Base-by-base conservation (phyloP, 2,888 invertebrate species). In the Athrips mouffetella region DNA sequence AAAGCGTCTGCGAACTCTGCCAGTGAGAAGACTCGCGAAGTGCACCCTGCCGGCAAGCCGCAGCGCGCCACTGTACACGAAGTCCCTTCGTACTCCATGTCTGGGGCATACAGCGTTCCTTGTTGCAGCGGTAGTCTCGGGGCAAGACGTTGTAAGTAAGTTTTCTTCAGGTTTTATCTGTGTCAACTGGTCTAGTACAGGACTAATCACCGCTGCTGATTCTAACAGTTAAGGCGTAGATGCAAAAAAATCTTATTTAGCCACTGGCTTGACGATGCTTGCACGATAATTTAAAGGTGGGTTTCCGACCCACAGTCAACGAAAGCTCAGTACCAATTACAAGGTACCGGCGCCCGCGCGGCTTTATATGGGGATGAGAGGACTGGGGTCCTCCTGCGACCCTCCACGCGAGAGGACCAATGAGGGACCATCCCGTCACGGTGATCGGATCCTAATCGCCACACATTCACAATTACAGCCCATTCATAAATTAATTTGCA, bases 1-100 rank as follows among this genome's bases (percentile, higher is more conserved):
- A 70, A 55, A 63, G 79, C 65, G 65, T 49, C 60, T n/a, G 58
- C 55, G 51, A 81, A 60, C 1, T 71, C 68, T 6, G 49, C 58
- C 6, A 66, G 55, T 15, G 58, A 44, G 60, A 80, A 77, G 48
- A 60, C 35, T 29, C 63, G 59, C 51, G 82, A 75, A 29, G 53
- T 50, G 13, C 66, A 58, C 11, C 81, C 82, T 46, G 68, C 62
- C 30, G 68, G 48, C 52, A 81, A 56, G 3, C 76, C 79, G 56
- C 80, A 72, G 44, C 69, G 65, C 47, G 76, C 67, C 62, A 73
- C 16, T 5, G 35, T 10, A 8, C 35, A 1, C 10, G 35, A 35
- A 5, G 13, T 10, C 35, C 13, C 6, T 10, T 35, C 15, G 2
- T 16, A 10, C 13, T 2, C 3, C 18, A 2, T 18, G 18, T 2